Evolutionary conservation across 2,113 vertebrate species (phyloP).

Genomic region (Neogale vison): DNA sequence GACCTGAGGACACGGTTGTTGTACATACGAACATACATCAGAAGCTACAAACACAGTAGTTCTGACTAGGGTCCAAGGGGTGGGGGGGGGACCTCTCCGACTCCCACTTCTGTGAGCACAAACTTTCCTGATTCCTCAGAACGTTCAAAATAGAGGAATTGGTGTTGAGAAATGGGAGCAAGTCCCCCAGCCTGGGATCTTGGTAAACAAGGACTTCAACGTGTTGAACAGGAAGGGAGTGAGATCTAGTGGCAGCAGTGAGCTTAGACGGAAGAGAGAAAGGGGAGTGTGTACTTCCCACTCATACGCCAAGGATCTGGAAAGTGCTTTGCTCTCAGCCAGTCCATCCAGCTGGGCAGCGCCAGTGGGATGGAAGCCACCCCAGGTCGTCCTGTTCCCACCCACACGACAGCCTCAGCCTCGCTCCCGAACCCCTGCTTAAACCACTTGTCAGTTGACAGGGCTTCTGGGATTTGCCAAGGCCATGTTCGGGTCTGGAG

Average conservation of each 20-base stretch:
- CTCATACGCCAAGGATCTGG: not conserved
- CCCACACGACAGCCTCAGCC: fast-evolving
- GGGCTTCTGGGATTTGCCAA: no score
- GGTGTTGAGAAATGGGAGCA: not conserved
- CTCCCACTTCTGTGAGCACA: not conserved
- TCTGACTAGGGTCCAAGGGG: not conserved
- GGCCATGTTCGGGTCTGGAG: not conserved
- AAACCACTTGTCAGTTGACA: no score
- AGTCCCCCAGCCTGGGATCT: not conserved
- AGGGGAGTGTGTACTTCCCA: not conserved
- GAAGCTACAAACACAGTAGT: not conserved
- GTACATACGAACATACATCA: no score
- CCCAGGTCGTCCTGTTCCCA: fast-evolving
- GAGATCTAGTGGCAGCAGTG: fast-evolving
- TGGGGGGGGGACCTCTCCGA: fast-evolving
- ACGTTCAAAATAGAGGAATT: not conserved
- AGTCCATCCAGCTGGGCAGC: fast-evolving
- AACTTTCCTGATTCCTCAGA: no score
- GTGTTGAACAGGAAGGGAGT: not conserved
- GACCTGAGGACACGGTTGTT: no score
- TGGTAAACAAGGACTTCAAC: no score
- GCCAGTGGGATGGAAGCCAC: not conserved
- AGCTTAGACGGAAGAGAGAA: not conserved
- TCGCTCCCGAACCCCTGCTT: not conserved
- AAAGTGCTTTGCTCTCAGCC: not conserved